Percentiles rank a stretch among this genome's conserved stretches.
phyloP scores from a whole-genome alignment of 2,888 invertebrate genomes.

The Coremacera marginata region DNA sequence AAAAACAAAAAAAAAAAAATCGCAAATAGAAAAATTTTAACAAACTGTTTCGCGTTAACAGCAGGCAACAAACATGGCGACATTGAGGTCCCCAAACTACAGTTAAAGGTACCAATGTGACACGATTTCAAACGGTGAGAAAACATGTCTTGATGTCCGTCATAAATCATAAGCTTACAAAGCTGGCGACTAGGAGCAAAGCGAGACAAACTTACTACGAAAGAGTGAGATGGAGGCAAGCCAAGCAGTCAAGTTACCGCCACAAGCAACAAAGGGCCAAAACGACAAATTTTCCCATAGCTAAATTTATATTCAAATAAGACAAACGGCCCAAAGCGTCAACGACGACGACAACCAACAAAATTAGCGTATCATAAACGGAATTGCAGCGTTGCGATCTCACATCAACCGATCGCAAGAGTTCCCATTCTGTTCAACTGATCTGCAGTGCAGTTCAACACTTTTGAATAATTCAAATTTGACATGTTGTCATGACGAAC shows the following conservation, averaged over 20 bases:
- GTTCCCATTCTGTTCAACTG: background rate
- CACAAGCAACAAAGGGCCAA: background rate
- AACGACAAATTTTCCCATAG: slow-evolving; percentile 32
- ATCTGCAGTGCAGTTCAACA: background rate
- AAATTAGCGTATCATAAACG: slow-evolving; percentile 38
- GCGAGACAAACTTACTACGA: background rate
- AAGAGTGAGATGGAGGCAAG: background rate
- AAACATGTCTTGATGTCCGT: slow-evolving; percentile 40
- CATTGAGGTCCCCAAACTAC: slow-evolving; percentile 56
- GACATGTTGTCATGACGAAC: slow-evolving; percentile 30
- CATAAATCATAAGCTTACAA: slow-evolving; percentile 43
- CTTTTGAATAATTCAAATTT: slow-evolving; percentile 25
- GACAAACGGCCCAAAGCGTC: slow-evolving; percentile 32
- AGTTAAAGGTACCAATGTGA: slow-evolving; percentile 32
- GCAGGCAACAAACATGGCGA: slow-evolving; percentile 58
- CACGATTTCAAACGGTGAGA: slow-evolving; percentile 42
- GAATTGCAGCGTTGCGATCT: slow-evolving; percentile 11
- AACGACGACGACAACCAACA: slow-evolving; percentile 26
- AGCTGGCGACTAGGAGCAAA: background rate
- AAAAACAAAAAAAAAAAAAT: background rate
- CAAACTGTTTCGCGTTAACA: slow-evolving; percentile 48
- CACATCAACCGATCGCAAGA: background rate
- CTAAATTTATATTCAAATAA: slow-evolving; percentile 35
- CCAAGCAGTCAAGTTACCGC: slow-evolving; percentile 1
- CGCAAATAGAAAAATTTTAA: background rate